These are phyloP conservation scores for Polyommatus iphigenia DNA, from an alignment of 2,888 invertebrate genomes.

Conservation along the genomic window DNA sequence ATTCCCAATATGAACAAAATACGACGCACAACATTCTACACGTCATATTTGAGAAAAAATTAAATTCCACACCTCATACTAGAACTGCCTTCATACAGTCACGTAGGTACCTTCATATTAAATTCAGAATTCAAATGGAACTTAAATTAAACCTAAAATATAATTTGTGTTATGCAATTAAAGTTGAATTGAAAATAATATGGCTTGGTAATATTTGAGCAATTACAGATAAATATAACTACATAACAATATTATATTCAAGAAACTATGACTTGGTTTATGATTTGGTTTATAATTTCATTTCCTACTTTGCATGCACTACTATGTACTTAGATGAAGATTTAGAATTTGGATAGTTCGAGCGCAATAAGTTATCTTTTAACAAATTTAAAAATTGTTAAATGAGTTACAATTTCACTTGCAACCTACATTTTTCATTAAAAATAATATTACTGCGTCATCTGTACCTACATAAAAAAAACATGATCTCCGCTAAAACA, in stretches of 20 bases:
- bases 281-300: too few species aligned
- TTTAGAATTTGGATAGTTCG: too few species aligned
- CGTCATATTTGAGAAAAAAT: constrained; percentile 16
- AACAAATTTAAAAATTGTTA: too few species aligned
- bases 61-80: not conserved
- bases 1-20: not conserved
- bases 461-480: not conserved
- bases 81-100: not conserved
- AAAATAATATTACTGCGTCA: not conserved
- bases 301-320: too few species aligned
- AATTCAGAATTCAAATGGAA: constrained; percentile 4
- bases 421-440: not conserved
- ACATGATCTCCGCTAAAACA: not conserved
- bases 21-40: not conserved
- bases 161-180: not conserved
- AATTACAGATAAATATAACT: too few species aligned
- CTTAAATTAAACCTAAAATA: not conserved
- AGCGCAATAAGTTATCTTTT: too few species aligned
- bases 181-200: too few species aligned
- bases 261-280: too few species aligned
- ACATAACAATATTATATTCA: too few species aligned
- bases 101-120: constrained; percentile 11
- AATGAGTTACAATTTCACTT: too few species aligned
- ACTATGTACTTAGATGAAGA: too few species aligned
- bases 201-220: too few species aligned